Evolutionary conservation across 1,140 invertebrate genomes (phyloP).

Genomic region (Microplitis mediator): DNA sequence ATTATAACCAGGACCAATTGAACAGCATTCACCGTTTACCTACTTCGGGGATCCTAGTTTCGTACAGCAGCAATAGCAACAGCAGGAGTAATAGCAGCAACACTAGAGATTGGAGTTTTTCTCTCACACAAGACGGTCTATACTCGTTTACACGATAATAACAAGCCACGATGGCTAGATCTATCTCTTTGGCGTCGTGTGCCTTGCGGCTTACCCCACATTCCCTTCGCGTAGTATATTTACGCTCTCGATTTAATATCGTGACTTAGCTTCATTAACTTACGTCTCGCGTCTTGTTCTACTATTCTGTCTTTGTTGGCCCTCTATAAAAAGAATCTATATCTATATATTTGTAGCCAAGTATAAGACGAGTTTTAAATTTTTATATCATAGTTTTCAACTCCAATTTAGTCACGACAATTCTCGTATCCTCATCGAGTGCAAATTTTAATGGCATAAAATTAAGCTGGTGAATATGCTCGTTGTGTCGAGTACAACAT

Average conservation of each 20-base stretch:
- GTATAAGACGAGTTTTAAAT: neutral
- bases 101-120: neutral
- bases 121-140: neutral
- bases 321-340: neutral
- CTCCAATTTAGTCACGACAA: conserved; percentile 21
- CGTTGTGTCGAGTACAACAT: neutral
- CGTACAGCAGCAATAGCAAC: neutral
- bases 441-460: conserved; percentile 18
- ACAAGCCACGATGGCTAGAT: conserved; percentile 30
- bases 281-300: conserved; percentile 17
- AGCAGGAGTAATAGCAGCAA: too few species aligned
- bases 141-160: conserved; percentile 30
- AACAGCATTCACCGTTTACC: conserved; percentile 6
- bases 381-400: conserved; percentile 16
- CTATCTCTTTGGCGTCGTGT: conserved; percentile 26
- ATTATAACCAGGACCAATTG: neutral
- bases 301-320: neutral
- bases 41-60: conserved; percentile 16
- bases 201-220: conserved; percentile 29
- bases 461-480: conserved; percentile 14
- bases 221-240: conserved; percentile 18
- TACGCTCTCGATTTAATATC: conserved; percentile 36
- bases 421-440: neutral
- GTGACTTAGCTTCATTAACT: conserved; percentile 35
- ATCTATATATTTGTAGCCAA: neutral